phyloP scores from a whole-genome alignment of 2,113 vertebrate genomes.

The Camelus dromedarius region DNA sequence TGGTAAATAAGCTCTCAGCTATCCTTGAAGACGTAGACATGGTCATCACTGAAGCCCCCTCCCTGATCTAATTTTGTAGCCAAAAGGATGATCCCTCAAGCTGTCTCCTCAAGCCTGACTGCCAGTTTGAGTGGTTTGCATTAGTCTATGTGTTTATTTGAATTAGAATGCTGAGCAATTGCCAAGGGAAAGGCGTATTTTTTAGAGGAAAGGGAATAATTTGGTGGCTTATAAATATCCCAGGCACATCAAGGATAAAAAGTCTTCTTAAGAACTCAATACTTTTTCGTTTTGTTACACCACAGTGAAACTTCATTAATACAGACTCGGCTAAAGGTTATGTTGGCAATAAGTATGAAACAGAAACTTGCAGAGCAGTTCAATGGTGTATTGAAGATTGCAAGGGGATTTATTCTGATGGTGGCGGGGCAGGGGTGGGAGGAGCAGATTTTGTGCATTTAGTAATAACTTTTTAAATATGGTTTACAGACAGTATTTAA shows the following conservation, averaged over 20 bases:
- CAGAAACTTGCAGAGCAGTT: conserved; percentile 5
- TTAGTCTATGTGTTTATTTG: conserved; percentile 6
- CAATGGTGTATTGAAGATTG: neutral
- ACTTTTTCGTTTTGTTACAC: neutral
- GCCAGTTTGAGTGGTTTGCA: neutral
- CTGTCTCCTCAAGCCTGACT: neutral
- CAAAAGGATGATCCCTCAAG: neutral
- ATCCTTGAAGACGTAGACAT: neutral
- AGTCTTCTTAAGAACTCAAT: neutral
- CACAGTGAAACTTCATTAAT: conserved; percentile 8
- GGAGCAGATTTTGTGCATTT: neutral
- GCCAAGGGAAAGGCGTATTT: neutral
- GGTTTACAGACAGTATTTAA: neutral
- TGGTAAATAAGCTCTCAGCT: neutral
- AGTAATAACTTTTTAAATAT: conserved; percentile 1
- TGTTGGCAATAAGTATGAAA: neutral
- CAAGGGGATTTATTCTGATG: neutral
- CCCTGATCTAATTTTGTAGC: neutral
- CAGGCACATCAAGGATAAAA: neutral
- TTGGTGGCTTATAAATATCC: conserved; percentile 11
- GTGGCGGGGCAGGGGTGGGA: neutral
- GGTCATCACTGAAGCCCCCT: neutral
- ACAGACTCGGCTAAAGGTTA: neutral
- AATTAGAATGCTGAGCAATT: neutral
- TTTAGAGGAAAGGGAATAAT: conserved; percentile 52